phyloP scores from a whole-genome alignment of 2,888 invertebrate genomes.

The Chaitophorus viminalis region DNA sequence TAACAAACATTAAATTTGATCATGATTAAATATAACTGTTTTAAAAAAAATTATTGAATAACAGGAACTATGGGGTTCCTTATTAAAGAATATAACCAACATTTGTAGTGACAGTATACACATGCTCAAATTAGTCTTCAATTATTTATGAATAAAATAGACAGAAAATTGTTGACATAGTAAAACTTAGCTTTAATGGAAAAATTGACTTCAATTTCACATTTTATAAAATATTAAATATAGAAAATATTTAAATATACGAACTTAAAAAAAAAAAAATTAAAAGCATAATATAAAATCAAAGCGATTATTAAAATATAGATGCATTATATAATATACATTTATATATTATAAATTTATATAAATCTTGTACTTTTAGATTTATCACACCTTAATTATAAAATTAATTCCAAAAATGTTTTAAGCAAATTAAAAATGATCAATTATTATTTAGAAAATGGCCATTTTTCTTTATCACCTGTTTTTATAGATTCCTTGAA shows the following conservation, averaged over 20 bases:
- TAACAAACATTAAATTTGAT: too few species aligned
- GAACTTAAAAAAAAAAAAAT: constrained; percentile 53
- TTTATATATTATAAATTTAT: constrained; percentile 34
- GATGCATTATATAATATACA: constrained; percentile 32
- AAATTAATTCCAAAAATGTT: constrained; percentile 45
- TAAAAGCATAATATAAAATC: constrained; percentile 55
- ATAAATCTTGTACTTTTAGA: constrained; percentile 53
- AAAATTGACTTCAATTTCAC: constrained; percentile 37
- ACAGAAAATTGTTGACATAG: constrained; percentile 26
- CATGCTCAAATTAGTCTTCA: too few species aligned
- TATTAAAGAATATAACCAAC: too few species aligned
- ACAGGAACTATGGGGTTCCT: too few species aligned
- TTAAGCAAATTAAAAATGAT: constrained; percentile 43
- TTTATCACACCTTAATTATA: constrained; percentile 50
- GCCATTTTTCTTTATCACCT: constrained; percentile 20
- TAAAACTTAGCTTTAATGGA: constrained; percentile 52
- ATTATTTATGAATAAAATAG: constrained; percentile 11
- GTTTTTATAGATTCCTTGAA: constrained; percentile 16
- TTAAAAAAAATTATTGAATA: too few species aligned
- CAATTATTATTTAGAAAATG: constrained; percentile 16
- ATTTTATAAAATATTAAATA: constrained; percentile 54
- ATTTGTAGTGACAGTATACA: too few species aligned
- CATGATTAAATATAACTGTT: too few species aligned
- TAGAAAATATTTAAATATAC: constrained; percentile 56
- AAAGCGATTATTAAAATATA: constrained; percentile 53